A percentile compares a stretch with the other conserved stretches of the same genome.
These are phyloP conservation scores for Lasioglossum albipes DNA, from an alignment of 1,140 invertebrate species.

Conservation along the genomic window DNA sequence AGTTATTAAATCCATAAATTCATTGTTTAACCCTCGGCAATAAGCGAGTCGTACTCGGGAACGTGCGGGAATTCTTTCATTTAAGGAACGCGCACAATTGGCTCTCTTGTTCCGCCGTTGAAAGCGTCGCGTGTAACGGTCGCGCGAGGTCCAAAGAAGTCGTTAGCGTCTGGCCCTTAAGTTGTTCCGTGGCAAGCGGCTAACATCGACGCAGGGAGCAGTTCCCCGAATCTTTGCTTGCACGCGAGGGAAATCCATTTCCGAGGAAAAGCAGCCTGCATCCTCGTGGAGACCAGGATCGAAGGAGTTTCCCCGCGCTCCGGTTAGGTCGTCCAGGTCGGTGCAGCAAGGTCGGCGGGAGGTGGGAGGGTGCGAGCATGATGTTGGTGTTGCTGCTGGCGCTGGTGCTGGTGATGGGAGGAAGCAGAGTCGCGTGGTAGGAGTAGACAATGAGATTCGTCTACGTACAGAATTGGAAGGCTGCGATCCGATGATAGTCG, in stretches of 20 bases:
- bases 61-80: neutral
- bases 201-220: constrained; percentile 6
- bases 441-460: constrained; percentile 61
- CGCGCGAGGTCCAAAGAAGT: constrained; percentile 8
- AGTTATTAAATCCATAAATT: constrained; percentile 6
- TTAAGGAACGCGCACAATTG: neutral
- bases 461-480: constrained; percentile 59
- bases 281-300: constrained; percentile 5
- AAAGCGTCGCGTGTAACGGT: neutral
- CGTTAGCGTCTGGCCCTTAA: constrained; percentile 38
- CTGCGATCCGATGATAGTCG: constrained; percentile 62
- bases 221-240: neutral
- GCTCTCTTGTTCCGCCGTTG: neutral
- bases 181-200: neutral
- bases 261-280: neutral
- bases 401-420: neutral
- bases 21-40: neutral
- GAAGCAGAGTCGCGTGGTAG: neutral
- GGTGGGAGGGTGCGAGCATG: neutral
- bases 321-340: constrained; percentile 1
- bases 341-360: constrained; percentile 12
- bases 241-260: neutral
- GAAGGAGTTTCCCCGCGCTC: neutral
- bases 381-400: neutral
- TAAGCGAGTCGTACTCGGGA: neutral